phyloP scores from a whole-genome alignment of 2,113 vertebrate species.

The Amblyornis subalaris region DNA sequence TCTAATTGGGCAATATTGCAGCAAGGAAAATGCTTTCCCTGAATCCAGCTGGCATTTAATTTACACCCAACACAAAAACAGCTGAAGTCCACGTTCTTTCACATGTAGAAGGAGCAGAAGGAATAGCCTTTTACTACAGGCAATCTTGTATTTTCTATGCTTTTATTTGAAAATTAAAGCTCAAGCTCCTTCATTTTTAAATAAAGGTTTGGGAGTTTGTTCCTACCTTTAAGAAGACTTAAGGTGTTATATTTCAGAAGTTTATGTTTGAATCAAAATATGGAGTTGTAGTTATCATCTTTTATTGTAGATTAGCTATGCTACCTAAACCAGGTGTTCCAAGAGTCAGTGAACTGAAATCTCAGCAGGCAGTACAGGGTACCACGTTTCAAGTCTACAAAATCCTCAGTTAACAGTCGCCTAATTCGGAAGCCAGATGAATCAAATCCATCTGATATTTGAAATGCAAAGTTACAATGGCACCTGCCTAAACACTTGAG shows the following conservation, averaged over 20 bases:
- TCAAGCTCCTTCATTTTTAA: background rate
- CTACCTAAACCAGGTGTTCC: background rate
- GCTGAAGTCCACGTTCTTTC: background rate
- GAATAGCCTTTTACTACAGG: background rate
- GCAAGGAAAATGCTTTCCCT: background rate
- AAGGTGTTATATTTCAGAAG: background rate
- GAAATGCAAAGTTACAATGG: background rate
- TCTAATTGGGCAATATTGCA: conserved; percentile 36
- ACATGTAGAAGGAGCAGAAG: background rate
- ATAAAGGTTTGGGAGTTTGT: background rate
- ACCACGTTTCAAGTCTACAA: background rate
- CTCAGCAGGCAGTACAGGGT: background rate
- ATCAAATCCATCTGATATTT: background rate
- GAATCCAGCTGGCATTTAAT: conserved; percentile 5
- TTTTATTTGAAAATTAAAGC: background rate
- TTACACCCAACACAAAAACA: background rate
- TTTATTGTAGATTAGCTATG: background rate
- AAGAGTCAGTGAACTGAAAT: background rate
- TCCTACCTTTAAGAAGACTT: background rate
- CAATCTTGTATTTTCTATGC: background rate
- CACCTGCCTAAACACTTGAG: background rate
- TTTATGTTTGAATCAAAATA: background rate
- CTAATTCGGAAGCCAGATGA: background rate
- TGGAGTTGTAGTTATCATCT: rapidly evolving
- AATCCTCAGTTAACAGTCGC: background rate